These are phyloP conservation scores for Hippocampus abdominalis DNA, from an alignment of 2,113 vertebrate species.

Conservation along the genomic window DNA sequence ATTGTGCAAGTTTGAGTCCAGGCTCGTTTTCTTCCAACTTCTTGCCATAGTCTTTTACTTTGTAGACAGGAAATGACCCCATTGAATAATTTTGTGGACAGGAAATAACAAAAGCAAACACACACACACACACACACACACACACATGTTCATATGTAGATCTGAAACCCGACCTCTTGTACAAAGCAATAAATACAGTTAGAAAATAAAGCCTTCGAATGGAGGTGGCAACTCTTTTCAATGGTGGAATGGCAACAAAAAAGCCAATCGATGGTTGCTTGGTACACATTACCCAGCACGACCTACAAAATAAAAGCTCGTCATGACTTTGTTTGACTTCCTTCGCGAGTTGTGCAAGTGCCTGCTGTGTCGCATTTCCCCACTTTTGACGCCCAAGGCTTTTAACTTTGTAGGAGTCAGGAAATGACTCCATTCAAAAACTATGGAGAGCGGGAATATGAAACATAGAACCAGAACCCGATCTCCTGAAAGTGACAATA, in stretches of 20 bases:
- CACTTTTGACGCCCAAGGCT: not conserved
- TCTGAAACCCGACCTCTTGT: too few relatives aligned
- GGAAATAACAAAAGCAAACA: not conserved
- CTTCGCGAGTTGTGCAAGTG: too few relatives aligned
- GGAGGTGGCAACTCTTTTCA: too few relatives aligned
- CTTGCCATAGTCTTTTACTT: not conserved
- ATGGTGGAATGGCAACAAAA: too few relatives aligned
- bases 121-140: too few relatives aligned
- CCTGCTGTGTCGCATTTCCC: too few relatives aligned
- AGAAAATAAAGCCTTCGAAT: too few relatives aligned
- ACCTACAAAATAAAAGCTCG: too few relatives aligned
- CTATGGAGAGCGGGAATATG: not conserved
- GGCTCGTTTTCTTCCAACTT: not conserved
- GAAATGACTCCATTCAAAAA: not conserved
- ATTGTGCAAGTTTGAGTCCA: slow-evolving; percentile 64
- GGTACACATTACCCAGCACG: too few relatives aligned
- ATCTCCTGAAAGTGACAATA: not conserved
- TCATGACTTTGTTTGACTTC: too few relatives aligned
- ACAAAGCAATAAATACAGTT: not conserved
- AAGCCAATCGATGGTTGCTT: too few relatives aligned
- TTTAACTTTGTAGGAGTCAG: not conserved
- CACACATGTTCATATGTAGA: too few relatives aligned
- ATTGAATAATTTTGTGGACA: not conserved
- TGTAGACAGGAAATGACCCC: not conserved
- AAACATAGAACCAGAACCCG: not conserved